Evolutionary conservation across 2,113 vertebrate species (phyloP), one percentile per base, ranked within the genome.

Genomic region (Thomomys bottae): DNA sequence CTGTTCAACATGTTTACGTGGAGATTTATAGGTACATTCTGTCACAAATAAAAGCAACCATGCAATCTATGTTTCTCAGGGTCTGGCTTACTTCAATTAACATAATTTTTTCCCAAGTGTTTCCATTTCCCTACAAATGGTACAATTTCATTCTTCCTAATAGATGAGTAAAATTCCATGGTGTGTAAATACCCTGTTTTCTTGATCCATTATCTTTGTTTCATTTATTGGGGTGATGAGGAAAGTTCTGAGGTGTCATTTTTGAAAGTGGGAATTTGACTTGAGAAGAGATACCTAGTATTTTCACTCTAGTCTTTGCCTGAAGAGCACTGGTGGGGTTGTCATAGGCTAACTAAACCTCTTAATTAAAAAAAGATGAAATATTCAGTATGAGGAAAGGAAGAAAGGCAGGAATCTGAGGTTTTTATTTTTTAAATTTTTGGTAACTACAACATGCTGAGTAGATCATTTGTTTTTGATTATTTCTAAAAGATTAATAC

Each of bases 401-500:
- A 87, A 70, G 81, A 67, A 92, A 92, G 83, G 49, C 64, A 67
- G 79, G 71, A 87, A 89, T 85, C 59, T 12, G 23, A 92, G 38
- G 38, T n/a, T 2, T 14, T 72, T 77, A 57, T 49, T 36, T 64
- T 87, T 42, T 70, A 26, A 26, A 61, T 85, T 84, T 78, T 91
- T 42, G 45, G 85, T 77, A 94, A 77, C 72, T 89, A 70, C 84
- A 73, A 5, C 92, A 73, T 64, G n/a, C 93, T 67, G 94, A 95
- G 88, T 89, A 45, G 93, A 92, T 95, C 92, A 91, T 95, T 95
- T 84, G 84, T 79, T 90, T 90, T 94, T 96, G 85, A 96, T 97
- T 95, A 64, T 30, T 97, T 93, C 95, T 95, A 93, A 95, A 84
- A 95, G 95, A 96, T 97, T 91, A 95, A 82, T 95, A 54, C 92